Evolutionary conservation across 2,797 vertebrate genomes (phyloP).

Genomic region (Oophaga sylvatica): DNA sequence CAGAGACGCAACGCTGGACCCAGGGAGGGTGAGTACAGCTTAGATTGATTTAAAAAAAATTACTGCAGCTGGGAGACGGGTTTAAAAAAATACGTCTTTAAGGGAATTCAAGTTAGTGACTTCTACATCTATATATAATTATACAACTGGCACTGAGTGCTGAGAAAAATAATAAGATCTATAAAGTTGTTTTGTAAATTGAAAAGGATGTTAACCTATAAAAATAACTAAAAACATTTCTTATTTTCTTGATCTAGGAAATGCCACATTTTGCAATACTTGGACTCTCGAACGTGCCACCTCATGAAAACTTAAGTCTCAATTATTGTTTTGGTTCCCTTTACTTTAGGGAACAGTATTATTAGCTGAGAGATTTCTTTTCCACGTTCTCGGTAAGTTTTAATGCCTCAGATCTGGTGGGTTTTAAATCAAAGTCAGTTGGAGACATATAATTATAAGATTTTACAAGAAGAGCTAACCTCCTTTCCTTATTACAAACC

Average conservation of each 20-base stretch:
- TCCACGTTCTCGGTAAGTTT: neutral
- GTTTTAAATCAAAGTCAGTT: neutral
- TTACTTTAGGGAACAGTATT: conserved; percentile 21
- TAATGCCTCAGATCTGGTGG: conserved; percentile 4
- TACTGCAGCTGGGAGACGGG: too few relatives aligned
- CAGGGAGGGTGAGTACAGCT: too few relatives aligned
- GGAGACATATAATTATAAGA: conserved; percentile 19
- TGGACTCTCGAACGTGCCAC: neutral
- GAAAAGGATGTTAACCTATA: neutral
- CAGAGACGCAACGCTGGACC: too few relatives aligned
- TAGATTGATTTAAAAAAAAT: too few relatives aligned
- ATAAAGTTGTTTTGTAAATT: neutral
- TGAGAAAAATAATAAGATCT: neutral
- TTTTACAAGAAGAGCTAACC: conserved; percentile 21
- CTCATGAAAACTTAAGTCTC: conserved; percentile 6
- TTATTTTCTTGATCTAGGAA: neutral
- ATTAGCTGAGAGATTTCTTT: conserved; percentile 29
- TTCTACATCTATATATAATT: neutral
- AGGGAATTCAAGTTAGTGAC: too few relatives aligned
- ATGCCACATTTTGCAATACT: conserved; percentile 5
- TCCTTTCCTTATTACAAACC: conserved; percentile 3
- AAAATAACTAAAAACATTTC: neutral
- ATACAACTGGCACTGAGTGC: neutral
- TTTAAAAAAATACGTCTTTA: too few relatives aligned
- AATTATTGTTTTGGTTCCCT: conserved; percentile 12